Percentiles rank a stretch among this genome's conserved stretches.
phyloP scores from a whole-genome alignment of 2,888 invertebrate genomes.

The Torymus tubicola region DNA sequence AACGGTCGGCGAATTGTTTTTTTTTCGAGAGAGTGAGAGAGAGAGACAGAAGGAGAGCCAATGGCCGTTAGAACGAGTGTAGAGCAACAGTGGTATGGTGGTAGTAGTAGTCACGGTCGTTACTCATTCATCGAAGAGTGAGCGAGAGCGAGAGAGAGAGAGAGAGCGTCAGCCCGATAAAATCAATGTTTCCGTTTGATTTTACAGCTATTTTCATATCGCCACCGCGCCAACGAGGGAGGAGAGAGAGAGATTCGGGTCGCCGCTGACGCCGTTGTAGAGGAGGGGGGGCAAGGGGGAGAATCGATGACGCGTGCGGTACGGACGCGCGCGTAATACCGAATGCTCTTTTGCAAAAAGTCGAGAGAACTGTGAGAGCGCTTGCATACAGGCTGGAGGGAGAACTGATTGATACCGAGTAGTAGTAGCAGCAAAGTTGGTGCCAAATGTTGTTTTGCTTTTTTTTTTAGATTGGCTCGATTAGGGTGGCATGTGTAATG shows the following conservation, averaged over 20 bases:
- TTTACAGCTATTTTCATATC: slow-evolving; percentile 58
- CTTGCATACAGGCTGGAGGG: too few relatives aligned
- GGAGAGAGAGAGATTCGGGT: slow-evolving; percentile 13
- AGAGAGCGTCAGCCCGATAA: slow-evolving; percentile 51
- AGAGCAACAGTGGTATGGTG: too few relatives aligned
- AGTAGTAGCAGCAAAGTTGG: not conserved
- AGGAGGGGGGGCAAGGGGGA: not conserved
- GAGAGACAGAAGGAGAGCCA: slow-evolving; percentile 12
- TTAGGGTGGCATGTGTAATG: too few relatives aligned
- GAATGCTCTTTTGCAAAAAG: slow-evolving; percentile 35
- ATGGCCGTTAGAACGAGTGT: slow-evolving; percentile 3
- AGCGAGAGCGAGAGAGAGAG: not conserved
- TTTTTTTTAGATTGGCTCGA: too few relatives aligned
- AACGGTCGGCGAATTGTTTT: slow-evolving; percentile 36
- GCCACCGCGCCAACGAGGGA: slow-evolving; percentile 1
- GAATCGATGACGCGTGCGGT: slow-evolving; percentile 41
- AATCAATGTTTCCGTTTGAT: slow-evolving; percentile 58
- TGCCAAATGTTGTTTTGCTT: too few relatives aligned
- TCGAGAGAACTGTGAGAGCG: not conserved
- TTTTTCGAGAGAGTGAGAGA: slow-evolving; percentile 25
- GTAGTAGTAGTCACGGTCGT: slow-evolving; percentile 44
- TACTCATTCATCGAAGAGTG: slow-evolving; percentile 53
- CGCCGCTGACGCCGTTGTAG: slow-evolving; percentile 4
- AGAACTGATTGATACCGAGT: not conserved
- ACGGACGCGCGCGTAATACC: not conserved